These are phyloP conservation scores for Cyprinodon variegatus DNA, from an alignment of 2,113 vertebrate species.

Conservation along the genomic window DNA sequence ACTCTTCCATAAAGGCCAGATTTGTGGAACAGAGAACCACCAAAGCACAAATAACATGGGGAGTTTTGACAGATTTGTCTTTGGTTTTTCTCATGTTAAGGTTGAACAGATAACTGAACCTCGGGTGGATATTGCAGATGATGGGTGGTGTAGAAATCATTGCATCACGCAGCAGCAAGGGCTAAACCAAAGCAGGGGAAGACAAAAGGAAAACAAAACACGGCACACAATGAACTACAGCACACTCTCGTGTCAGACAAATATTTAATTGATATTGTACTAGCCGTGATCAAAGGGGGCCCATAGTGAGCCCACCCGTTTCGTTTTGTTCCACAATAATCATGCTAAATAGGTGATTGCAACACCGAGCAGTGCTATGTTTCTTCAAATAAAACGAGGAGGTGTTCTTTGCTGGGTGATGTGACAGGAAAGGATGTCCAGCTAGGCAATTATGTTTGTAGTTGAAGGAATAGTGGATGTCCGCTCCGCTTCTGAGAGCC, in stretches of 20 bases:
- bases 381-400: constrained; percentile 6
- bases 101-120: neutral
- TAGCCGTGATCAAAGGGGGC: constrained; percentile 2
- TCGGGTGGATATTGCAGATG: constrained; percentile 27
- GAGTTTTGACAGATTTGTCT: neutral
- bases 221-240: neutral
- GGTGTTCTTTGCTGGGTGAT: neutral
- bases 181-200: constrained; percentile 15
- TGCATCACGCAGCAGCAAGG: constrained; percentile 30
- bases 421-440: constrained; percentile 58
- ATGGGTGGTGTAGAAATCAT: constrained; percentile 42
- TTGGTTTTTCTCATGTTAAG: neutral
- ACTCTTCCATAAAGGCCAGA: neutral
- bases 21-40: neutral
- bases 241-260: neutral
- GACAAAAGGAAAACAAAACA: constrained; percentile 24
- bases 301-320: neutral
- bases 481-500: constrained; percentile 39
- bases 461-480: constrained; percentile 51
- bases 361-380: constrained; percentile 10
- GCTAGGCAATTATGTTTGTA: constrained; percentile 60
- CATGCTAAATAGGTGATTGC: constrained; percentile 40
- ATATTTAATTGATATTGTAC: constrained; percentile 20
- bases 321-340: constrained; percentile 32
- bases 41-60: neutral